Evolutionary conservation across 2,797 vertebrate genomes (phyloP).

Genomic region (Tympanoctomys barrerae): DNA sequence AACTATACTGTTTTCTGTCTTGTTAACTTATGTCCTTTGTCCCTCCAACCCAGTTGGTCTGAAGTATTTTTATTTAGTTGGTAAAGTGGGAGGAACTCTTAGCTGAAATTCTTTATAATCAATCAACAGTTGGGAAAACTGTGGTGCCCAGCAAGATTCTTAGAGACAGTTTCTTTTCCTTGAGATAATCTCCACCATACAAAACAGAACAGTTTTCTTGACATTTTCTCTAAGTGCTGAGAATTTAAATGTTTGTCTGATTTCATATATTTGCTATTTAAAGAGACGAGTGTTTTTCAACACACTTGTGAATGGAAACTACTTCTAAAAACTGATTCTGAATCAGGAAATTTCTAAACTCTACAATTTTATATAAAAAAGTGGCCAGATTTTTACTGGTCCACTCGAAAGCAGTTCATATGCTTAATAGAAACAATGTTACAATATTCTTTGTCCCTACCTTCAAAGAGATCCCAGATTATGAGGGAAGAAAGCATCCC

Average conservation of each 20-base stretch:
- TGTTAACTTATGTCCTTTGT: background rate
- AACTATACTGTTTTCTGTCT: conserved; percentile 15
- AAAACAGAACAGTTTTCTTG: conserved; percentile 77
- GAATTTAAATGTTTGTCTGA: conserved; percentile 85
- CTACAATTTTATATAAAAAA: background rate
- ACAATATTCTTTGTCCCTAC: background rate
- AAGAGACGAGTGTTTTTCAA: conserved; percentile 82
- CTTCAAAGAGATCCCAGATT: background rate
- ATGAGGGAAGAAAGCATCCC: background rate
- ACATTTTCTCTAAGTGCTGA: conserved; percentile 83
- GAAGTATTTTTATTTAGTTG: conserved; percentile 63
- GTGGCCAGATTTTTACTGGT: conserved; percentile 9
- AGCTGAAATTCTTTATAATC: conserved; percentile 69
- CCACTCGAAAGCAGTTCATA: background rate
- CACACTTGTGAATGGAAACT: conserved; percentile 79
- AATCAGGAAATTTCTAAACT: conserved; percentile 49
- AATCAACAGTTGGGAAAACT: conserved; percentile 67
- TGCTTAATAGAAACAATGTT: background rate
- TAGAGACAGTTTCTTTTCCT: conserved; percentile 61
- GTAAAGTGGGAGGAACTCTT: conserved; percentile 62
- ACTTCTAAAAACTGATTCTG: conserved; percentile 78
- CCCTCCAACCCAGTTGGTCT: background rate
- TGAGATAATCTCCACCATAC: conserved; percentile 77
- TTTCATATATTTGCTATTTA: conserved; percentile 84
- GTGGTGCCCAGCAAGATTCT: conserved; percentile 47